These are phyloP conservation scores for Paralvinella palmiformis DNA, from an alignment of 1,140 invertebrate genomes.

Conservation along the genomic window DNA sequence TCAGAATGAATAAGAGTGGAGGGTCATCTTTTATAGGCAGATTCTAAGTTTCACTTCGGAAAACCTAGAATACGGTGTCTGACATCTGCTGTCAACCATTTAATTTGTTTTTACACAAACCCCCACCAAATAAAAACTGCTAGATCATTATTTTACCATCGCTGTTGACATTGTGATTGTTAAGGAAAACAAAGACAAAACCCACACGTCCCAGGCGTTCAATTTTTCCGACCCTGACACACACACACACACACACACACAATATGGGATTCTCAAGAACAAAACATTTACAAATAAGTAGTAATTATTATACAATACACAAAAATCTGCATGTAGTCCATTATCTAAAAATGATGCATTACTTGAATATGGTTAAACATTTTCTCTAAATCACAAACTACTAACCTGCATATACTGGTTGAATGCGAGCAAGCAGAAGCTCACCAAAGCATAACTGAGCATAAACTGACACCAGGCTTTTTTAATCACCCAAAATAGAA, in stretches of 20 bases:
- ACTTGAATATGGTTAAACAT: background rate
- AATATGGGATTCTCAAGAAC: background rate
- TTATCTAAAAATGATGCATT: background rate
- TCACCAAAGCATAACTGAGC: constrained; percentile 77
- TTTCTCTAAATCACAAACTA: constrained; percentile 1
- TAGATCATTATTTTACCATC: no score
- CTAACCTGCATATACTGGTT: constrained; percentile 51
- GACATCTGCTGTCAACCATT: no score
- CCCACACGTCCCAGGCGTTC: no score
- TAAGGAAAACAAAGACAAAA: no score
- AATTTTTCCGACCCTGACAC: background rate
- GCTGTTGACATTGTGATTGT: no score
- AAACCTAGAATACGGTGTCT: no score
- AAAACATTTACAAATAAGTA: background rate
- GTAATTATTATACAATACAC: background rate
- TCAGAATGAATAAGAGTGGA: no score
- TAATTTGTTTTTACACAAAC: no score
- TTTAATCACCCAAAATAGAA: constrained; percentile 54
- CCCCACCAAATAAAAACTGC: no score
- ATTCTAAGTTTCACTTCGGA: no score
- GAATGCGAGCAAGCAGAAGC: constrained; percentile 71
- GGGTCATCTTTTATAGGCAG: no score
- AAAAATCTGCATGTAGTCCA: background rate
- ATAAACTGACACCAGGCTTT: constrained; percentile 73
- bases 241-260: background rate